Conservation (phyloP, 2,888 invertebrate genomes). For the Trissoscelio sp. region DNA sequence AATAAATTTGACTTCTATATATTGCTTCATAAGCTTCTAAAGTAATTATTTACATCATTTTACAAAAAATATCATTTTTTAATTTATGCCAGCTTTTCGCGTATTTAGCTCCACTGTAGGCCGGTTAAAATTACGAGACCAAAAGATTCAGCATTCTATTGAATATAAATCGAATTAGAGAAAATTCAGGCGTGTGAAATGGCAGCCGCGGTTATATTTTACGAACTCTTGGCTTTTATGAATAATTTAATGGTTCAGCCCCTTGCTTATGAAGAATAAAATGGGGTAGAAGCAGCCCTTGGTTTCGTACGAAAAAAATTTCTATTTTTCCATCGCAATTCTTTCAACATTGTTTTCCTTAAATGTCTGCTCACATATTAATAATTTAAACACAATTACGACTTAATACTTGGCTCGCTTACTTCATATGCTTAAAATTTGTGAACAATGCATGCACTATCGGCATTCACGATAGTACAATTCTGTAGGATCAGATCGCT, state of each 20-base stretch:
- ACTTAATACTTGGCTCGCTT: constrained; percentile 1
- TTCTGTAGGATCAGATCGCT: too few relatives aligned
- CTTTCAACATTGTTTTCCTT: constrained; percentile 9
- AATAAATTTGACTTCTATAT: too few relatives aligned
- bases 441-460: too few relatives aligned
- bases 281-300: constrained; percentile 47
- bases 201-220: constrained; percentile 73
- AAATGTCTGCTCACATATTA: neutral
- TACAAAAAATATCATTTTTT: too few relatives aligned
- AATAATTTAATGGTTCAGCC: constrained; percentile 75
- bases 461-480: too few relatives aligned
- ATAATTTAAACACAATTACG: constrained; percentile 14
- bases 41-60: too few relatives aligned
- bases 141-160: constrained; percentile 65
- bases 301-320: constrained; percentile 29
- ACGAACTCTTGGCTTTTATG: constrained; percentile 78
- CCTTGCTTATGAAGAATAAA: constrained; percentile 60
- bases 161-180: constrained; percentile 66
- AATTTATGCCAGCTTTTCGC: too few relatives aligned
- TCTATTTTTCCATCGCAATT: constrained; percentile 17
- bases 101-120: too few relatives aligned
- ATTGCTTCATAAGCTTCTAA: too few relatives aligned
- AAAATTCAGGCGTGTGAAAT: constrained; percentile 65
- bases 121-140: constrained; percentile 55
- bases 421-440: too few relatives aligned